Base-by-base conservation (phyloP, 2,888 invertebrate genomes). In the Bellardia bayeri region DNA sequence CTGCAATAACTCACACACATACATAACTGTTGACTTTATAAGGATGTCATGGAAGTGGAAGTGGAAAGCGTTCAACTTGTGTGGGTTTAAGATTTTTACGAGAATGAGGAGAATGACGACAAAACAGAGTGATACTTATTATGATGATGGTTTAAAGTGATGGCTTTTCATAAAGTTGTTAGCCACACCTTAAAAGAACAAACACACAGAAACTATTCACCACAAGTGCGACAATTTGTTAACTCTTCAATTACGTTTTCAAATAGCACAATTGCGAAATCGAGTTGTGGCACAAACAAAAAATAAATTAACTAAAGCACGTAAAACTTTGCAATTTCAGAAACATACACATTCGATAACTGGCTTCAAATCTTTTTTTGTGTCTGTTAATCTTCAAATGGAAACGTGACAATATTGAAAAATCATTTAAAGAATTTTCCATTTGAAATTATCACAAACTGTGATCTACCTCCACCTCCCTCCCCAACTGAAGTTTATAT, bases 341-440 rank as follows among this genome's bases (percentile, higher is more conserved):
- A 68, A 42, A 45, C 23, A 5, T 42, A 9, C 42, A 16, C 23
- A 66, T 30, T 37, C 3, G 6, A 16, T 51, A 63, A 33, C n/a
- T 30, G 40, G 13, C 13, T 71, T 45, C 11, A 79, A 66, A 72
- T 56, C 66, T 56, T 63, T 64, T 33, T 64, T 37, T 16, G 45
- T 54, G 5, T 58, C 66, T 64, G 16, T 23, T 81, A 87, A 76
- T 83, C 82, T 72, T 16, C n/a, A 89, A 89, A 81, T 51, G 80
- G 75, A 88, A 89, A 92, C 92, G 92, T 92, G 92, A 92, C 92
- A 91, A 91, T 92, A 92, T 90, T 90, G 90, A 89, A 89, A 91
- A 91, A 64, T 74, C 68, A 61, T 87, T 80, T 69, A 58, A 37
- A 56, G 58, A 54, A 61, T 30, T 66, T 78, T 75, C 68, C 14